These are phyloP conservation scores for Xiphorhynchus elegans DNA, from an alignment of 2,113 vertebrate genomes.

Conservation along the genomic window DNA sequence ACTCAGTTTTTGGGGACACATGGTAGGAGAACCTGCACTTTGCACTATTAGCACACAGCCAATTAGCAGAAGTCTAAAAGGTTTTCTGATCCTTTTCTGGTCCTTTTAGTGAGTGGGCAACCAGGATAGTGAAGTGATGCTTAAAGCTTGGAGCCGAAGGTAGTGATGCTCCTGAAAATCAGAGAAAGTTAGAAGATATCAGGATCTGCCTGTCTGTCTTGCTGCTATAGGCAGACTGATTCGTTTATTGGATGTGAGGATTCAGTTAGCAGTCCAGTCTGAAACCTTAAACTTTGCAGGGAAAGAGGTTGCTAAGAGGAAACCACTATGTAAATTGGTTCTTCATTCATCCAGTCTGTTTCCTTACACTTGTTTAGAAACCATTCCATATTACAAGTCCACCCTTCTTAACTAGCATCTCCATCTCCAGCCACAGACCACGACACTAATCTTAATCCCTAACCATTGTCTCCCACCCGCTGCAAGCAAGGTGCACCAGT, in stretches of 20 bases:
- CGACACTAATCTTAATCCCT: not conserved
- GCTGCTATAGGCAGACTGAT: not conserved
- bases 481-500: not conserved
- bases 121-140: not conserved
- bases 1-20: not conserved
- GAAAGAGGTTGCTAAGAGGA: not conserved
- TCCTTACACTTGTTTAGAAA: not conserved
- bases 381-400: not conserved
- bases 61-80: not conserved
- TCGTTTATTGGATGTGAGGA: not conserved
- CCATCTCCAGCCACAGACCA: not conserved
- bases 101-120: not conserved
- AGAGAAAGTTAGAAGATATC: not conserved
- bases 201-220: not conserved
- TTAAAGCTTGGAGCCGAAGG: not conserved
- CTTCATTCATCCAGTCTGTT: not conserved
- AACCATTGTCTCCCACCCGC: not conserved
- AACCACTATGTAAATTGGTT: not conserved
- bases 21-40: accelerated
- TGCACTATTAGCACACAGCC: accelerated
- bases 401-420: not conserved
- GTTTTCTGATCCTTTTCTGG: not conserved
- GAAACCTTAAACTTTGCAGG: not conserved
- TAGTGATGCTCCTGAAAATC: not conserved
- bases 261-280: accelerated